Evolutionary conservation across 2,113 vertebrate genomes (phyloP), one percentile per base, ranked within the genome.

Genomic region (Turnix velox): DNA sequence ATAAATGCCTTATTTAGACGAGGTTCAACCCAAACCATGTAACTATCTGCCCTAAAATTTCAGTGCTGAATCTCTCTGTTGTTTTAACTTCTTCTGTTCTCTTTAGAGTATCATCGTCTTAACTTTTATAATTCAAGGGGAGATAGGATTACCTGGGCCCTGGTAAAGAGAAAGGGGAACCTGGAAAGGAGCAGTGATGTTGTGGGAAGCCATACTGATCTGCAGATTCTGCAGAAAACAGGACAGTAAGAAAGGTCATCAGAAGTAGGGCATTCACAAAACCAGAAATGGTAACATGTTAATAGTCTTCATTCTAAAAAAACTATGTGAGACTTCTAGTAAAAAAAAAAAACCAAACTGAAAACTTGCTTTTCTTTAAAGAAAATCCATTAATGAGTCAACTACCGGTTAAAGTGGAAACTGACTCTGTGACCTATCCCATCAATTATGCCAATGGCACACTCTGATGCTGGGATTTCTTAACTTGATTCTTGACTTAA

Each of bases 401-500:
- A 77, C 49, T 46, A 85, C 18, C 24, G 51, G 39, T 63, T 92
- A 62, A 91, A 94, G 43, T n/a, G 8, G 63, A 88, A 71, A 63
- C 16, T 54, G 75, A 77, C 85, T 87, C 59, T 51, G n/a, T 92
- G 88, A 85, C 87, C 82, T 93, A 80, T 6, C 30, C 67, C 6
- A 51, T 79, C 71, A 87, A 91, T 89, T 73, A 94, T 90, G 88
- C 85, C 55, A 76, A 39, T 33, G n/a, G 58, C 78, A 73, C 68
- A 67, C 72, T 43, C 73, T 42, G 54, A 88, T 76, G 55, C 67
- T 95, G 85, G 54, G 62, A 95, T 92, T 96, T 88, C 59, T 69
- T 88, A 85, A 77, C 94, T 90, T 73, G 71, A 76, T 94, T 90
- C 88, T 93, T 94, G 92, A 94, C 83, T 95, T 88, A 88, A 92